These are phyloP conservation scores for Pterocles burchelli DNA, from an alignment of 2,113 vertebrate genomes.

Conservation along the genomic window DNA sequence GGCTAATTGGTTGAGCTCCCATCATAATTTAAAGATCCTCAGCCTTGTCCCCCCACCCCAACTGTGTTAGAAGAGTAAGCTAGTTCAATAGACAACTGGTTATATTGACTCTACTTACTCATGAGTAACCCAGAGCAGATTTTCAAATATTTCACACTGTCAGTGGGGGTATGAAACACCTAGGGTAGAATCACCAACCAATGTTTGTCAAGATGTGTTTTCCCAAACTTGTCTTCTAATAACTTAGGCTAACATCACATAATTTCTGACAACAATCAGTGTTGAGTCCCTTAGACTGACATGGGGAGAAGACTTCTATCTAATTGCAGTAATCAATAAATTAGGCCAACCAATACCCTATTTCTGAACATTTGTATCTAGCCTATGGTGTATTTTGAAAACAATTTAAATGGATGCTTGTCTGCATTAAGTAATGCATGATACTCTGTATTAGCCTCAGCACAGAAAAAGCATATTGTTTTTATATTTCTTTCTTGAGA, in stretches of 20 bases:
- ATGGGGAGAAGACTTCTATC: not conserved
- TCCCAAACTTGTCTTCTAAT: not conserved
- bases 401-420: not conserved
- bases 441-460: not conserved
- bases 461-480: accelerated
- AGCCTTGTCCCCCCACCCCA: not conserved
- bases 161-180: not conserved
- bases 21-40: not conserved
- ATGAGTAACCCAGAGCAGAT: not conserved
- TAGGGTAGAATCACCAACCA: not conserved
- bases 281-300: not conserved
- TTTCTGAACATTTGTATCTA: not conserved
- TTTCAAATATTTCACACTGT: not conserved
- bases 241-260: not conserved
- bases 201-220: not conserved
- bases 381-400: not conserved
- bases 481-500: not conserved
- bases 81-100: not conserved
- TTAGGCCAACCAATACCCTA: not conserved
- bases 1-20: not conserved
- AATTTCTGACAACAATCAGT: not conserved
- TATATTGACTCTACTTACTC: not conserved
- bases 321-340: not conserved
- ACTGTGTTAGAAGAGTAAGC: not conserved
- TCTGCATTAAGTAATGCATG: not conserved